phyloP scores from a whole-genome alignment of 2,888 invertebrate species.

The Apocheima hispidaria region DNA sequence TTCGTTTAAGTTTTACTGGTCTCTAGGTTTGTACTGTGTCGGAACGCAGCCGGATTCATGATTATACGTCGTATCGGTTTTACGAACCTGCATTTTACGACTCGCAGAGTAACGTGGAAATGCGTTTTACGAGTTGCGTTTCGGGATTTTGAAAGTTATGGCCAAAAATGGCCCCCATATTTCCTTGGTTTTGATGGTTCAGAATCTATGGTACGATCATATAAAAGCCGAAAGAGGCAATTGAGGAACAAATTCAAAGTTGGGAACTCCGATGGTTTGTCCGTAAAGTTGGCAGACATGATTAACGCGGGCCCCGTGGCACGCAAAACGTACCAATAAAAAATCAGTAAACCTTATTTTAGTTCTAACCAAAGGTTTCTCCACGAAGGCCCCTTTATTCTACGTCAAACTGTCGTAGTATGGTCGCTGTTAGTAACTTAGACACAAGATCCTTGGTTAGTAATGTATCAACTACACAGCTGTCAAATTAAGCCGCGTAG shows the following conservation, averaged over 20 bases:
- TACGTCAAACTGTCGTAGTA: not conserved
- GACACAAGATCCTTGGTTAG: too few relatives aligned
- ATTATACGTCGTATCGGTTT: slow-evolving; percentile 44
- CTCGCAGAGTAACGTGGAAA: slow-evolving; percentile 36
- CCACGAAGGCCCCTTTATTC: not conserved
- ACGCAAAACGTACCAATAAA: slow-evolving; percentile 26
- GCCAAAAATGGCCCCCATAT: slow-evolving; percentile 36
- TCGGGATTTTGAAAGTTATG: slow-evolving; percentile 35
- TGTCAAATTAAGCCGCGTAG: slow-evolving; percentile 5
- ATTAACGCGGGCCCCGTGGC: slow-evolving; percentile 18
- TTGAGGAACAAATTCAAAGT: slow-evolving; percentile 31
- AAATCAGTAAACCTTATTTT: slow-evolving; percentile 17
- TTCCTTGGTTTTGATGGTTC: slow-evolving; percentile 36
- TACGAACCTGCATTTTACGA: slow-evolving; percentile 37
- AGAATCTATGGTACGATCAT: slow-evolving; percentile 30
- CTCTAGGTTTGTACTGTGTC: slow-evolving; percentile 14
- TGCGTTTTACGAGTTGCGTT: slow-evolving; percentile 36
- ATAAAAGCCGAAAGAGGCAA: slow-evolving; percentile 36
- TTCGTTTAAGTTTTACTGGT: slow-evolving; percentile 7
- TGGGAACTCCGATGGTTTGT: slow-evolving; percentile 29
- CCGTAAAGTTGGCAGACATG: slow-evolving; percentile 25
- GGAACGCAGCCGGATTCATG: slow-evolving; percentile 36
- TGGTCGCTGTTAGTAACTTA: too few relatives aligned
- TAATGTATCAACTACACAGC: slow-evolving; percentile 8
- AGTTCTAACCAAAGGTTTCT: slow-evolving; percentile 14